phyloP scores from a whole-genome alignment of 2,888 invertebrate species.

The Antheraea yamamai region DNA sequence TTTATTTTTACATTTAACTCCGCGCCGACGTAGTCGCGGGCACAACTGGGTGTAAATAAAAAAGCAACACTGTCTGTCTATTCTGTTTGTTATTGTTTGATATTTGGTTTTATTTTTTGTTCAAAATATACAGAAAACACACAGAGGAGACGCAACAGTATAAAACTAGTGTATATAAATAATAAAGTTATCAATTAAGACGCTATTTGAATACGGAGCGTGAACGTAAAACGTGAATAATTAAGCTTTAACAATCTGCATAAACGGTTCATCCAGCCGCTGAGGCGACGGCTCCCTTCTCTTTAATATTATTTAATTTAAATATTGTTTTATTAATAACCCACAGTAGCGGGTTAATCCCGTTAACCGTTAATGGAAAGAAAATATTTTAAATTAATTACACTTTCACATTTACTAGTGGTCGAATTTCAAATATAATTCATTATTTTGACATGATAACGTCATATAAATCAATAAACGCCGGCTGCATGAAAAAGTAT shows the following conservation, averaged over 20 bases:
- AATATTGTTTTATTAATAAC: constrained; percentile 15
- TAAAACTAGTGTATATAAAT: constrained; percentile 15
- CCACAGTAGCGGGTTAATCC: constrained; percentile 8
- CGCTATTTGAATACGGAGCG: constrained; percentile 14
- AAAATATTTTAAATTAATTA: constrained; percentile 4
- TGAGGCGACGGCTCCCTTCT: not conserved
- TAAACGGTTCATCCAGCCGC: constrained; percentile 17
- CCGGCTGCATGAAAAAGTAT: too few relatives aligned
- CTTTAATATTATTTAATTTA: constrained; percentile 11
- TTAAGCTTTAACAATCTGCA: constrained; percentile 17
- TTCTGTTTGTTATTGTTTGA: too few relatives aligned
- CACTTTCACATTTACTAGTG: not conserved
- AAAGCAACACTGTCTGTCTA: too few relatives aligned
- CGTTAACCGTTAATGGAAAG: not conserved
- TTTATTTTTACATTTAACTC: too few relatives aligned
- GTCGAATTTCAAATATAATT: too few relatives aligned
- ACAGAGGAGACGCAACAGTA: too few relatives aligned
- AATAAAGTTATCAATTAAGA: constrained; percentile 13
- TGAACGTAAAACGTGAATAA: constrained; percentile 20
- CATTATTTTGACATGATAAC: too few relatives aligned
- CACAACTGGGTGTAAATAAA: too few relatives aligned
- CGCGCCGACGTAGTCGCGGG: too few relatives aligned
- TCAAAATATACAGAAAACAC: too few relatives aligned
- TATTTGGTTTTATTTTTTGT: too few relatives aligned
- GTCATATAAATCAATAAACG: too few relatives aligned